Evolutionary conservation across 2,888 invertebrate species (phyloP).

Genomic region (Cactoblastis cactorum): DNA sequence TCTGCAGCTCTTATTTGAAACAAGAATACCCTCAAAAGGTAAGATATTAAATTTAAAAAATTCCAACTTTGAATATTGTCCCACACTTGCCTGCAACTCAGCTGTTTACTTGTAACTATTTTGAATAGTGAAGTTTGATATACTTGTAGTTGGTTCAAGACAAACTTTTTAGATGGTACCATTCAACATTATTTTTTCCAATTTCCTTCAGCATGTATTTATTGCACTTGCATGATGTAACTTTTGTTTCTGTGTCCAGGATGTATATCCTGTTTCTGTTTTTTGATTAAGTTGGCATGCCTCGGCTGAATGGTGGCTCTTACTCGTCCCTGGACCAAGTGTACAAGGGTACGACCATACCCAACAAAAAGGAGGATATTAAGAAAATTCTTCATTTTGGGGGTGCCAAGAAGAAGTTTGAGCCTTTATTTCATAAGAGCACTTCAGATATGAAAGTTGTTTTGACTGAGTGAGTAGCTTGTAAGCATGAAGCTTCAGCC

Average conservation of each 20-base stretch:
- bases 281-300: conserved; percentile 76
- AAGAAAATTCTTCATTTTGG: conserved; percentile 80
- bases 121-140: conserved; percentile 28
- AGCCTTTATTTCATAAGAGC: conserved; percentile 35
- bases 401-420: conserved; percentile 52
- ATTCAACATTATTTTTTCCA: background rate
- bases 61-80: background rate
- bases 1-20: conserved; percentile 10
- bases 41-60: conserved; percentile 10
- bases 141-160: conserved; percentile 16
- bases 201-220: conserved; percentile 15
- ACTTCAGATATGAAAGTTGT: conserved; percentile 28
- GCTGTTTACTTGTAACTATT: conserved; percentile 26
- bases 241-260: conserved; percentile 27
- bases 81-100: conserved; percentile 23
- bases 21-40: conserved; percentile 10
- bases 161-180: conserved; percentile 24
- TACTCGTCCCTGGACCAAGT: conserved; percentile 82
- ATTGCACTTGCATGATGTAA: conserved; percentile 13
- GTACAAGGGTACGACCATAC: conserved; percentile 81
- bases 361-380: conserved; percentile 71
- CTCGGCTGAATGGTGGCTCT: conserved; percentile 81
- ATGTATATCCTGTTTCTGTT: conserved; percentile 34
- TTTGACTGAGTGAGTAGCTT: conserved; percentile 39
- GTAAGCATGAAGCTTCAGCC: conserved; percentile 22